Evolutionary conservation across 1,140 invertebrate species (phyloP).

Genomic region (Aplysia californica): DNA sequence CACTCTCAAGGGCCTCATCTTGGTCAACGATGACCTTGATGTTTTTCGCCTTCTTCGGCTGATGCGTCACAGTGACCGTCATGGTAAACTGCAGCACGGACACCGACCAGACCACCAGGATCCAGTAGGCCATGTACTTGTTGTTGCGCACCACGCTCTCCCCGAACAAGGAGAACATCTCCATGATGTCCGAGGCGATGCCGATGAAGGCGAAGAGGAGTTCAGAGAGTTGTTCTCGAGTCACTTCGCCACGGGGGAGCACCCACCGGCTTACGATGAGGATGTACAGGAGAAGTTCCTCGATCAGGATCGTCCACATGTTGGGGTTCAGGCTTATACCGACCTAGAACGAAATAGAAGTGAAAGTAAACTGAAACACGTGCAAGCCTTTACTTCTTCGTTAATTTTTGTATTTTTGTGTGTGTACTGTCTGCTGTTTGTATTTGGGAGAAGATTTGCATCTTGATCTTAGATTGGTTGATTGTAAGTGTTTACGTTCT

Average conservation of each 20-base stretch:
- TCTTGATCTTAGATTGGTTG: background rate
- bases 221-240: conserved; percentile 90
- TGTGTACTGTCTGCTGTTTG: background rate
- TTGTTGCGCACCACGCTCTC: conserved; percentile 47
- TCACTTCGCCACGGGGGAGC: conserved; percentile 90
- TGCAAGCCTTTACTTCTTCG: background rate
- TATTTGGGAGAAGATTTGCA: background rate
- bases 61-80: conserved; percentile 49
- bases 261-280: conserved; percentile 89
- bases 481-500: background rate
- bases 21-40: too few relatives aligned
- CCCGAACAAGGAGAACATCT: conserved; percentile 91
- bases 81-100: conserved; percentile 78
- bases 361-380: background rate
- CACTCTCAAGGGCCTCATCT: too few relatives aligned
- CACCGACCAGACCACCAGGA: conserved; percentile 74
- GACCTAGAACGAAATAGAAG: background rate
- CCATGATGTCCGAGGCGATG: conserved; percentile 93
- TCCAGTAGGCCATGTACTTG: conserved; percentile 40
- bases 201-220: conserved; percentile 81
- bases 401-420: background rate
- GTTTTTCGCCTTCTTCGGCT: conserved; percentile 36
- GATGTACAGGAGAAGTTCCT: conserved; percentile 85
- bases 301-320: conserved; percentile 81
- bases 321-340: conserved; percentile 34